phyloP scores from a whole-genome alignment of 2,113 vertebrate species.

The Nothocercus nigrocapillus region DNA sequence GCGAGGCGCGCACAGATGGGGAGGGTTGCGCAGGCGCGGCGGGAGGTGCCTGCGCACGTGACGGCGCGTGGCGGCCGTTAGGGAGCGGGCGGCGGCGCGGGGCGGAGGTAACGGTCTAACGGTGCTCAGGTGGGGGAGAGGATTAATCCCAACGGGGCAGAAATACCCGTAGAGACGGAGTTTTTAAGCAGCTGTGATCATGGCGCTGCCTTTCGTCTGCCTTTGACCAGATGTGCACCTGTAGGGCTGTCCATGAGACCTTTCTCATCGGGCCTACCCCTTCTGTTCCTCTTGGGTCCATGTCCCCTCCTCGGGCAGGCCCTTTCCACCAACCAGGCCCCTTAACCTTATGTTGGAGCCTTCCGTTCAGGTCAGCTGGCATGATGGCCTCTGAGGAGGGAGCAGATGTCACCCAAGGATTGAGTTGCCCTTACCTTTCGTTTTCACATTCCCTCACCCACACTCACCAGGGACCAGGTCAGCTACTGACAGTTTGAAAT shows the following conservation, averaged over 20 bases:
- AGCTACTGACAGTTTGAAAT: rapidly evolving
- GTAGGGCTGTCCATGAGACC: too few species aligned
- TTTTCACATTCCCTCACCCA: rapidly evolving
- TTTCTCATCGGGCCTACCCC: too few species aligned
- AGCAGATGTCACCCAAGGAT: too few species aligned
- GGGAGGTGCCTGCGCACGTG: rapidly evolving
- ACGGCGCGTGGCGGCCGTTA: background rate
- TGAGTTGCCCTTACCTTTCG: rapidly evolving
- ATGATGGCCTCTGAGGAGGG: rapidly evolving
- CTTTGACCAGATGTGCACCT: rapidly evolving
- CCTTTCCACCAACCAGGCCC: rapidly evolving
- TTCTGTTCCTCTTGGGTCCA: rapidly evolving
- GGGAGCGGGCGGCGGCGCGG: background rate
- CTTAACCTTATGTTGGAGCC: rapidly evolving
- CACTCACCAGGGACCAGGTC: rapidly evolving
- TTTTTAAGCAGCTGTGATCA: rapidly evolving
- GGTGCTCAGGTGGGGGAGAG: background rate
- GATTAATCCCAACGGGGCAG: rapidly evolving
- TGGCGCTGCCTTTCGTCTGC: rapidly evolving
- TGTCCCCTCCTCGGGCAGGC: rapidly evolving
- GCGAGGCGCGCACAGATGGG: background rate
- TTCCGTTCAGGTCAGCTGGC: rapidly evolving
- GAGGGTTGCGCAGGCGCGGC: too few species aligned
- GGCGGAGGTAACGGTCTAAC: background rate
- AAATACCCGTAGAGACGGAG: rapidly evolving